These are phyloP conservation scores for Drosophila fulvimacula DNA, from an alignment of 2,888 invertebrate genomes.

Conservation along the genomic window DNA sequence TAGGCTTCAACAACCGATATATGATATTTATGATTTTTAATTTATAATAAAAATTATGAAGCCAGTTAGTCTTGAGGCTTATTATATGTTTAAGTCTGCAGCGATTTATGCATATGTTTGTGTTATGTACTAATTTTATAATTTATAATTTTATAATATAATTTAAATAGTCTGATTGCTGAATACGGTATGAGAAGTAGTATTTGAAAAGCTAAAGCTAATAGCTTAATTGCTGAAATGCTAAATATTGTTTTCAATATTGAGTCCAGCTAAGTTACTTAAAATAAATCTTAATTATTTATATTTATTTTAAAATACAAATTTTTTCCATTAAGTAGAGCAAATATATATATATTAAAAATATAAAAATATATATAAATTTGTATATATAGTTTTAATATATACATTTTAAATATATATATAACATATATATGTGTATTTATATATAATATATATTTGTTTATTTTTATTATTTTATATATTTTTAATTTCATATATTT, in stretches of 20 bases:
- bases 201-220: background rate
- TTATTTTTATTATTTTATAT: background rate
- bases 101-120: background rate
- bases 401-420: too few species aligned
- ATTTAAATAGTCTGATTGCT: background rate
- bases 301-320: too few species aligned
- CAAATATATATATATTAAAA: too few species aligned
- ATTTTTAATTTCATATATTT: background rate
- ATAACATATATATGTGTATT: too few species aligned
- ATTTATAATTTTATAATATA: too few species aligned
- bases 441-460: background rate
- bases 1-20: background rate
- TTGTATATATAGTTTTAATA: too few species aligned
- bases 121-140: background rate
- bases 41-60: background rate
- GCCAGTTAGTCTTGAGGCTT: background rate
- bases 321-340: too few species aligned
- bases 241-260: too few species aligned
- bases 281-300: too few species aligned
- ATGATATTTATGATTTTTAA: background rate
- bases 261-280: background rate
- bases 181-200: background rate
- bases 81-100: background rate
- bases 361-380: too few species aligned
- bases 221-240: too few species aligned